Evolutionary conservation across 2,797 vertebrate species (phyloP).

Genomic region (Paramormyrops hopkinsi): DNA sequence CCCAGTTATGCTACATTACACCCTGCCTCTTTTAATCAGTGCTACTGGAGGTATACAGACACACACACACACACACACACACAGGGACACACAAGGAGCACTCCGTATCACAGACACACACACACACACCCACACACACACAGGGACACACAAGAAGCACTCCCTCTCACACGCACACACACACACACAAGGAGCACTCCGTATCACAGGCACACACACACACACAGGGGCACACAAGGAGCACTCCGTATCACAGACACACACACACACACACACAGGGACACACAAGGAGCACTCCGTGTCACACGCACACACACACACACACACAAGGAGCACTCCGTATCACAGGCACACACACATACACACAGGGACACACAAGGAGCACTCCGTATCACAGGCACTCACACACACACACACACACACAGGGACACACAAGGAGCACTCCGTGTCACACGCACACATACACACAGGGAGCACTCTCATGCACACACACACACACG

Average conservation of each 20-base stretch:
- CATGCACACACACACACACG: not conserved
- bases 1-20: not conserved
- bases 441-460: not conserved
- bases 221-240: not conserved
- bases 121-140: not conserved
- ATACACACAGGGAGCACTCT: too few species aligned
- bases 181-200: not conserved
- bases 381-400: not conserved
- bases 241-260: not conserved
- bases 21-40: conserved; percentile 8
- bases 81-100: not conserved
- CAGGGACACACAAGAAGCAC: not conserved
- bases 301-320: not conserved
- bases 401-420: not conserved
- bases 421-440: not conserved
- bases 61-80: not conserved
- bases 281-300: not conserved
- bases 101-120: not conserved
- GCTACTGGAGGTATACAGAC: not conserved
- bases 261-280: not conserved
- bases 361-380: not conserved
- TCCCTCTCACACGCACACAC: not conserved
- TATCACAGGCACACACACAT: not conserved
- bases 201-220: not conserved
- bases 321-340: not conserved